Conservation (phyloP, 2,888 invertebrate genomes). For the Lepidocyrtoides sp. region DNA sequence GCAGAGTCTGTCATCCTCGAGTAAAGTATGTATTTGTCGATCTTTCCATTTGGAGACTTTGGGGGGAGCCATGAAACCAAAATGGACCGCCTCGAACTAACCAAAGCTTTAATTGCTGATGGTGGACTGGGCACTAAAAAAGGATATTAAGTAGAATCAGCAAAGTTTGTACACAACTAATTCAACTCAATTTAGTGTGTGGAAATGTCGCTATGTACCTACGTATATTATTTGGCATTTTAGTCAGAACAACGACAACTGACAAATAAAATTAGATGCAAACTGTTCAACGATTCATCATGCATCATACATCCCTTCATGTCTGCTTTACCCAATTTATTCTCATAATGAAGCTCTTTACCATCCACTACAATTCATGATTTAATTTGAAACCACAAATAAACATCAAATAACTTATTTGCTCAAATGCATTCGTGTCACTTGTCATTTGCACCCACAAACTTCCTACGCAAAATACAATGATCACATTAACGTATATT, state of each 20-base stretch:
- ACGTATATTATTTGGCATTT: no score
- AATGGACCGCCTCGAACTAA: conserved; percentile 91
- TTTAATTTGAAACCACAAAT: conserved; percentile 3
- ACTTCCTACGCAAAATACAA: background rate
- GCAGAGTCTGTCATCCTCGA: conserved; percentile 86
- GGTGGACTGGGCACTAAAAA: conserved; percentile 92
- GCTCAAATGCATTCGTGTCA: background rate
- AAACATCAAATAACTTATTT: background rate
- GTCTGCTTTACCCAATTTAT: background rate
- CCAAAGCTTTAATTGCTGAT: conserved; percentile 92
- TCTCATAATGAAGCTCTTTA: background rate
- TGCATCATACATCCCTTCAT: no score
- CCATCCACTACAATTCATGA: background rate
- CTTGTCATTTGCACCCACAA: background rate
- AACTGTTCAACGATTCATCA: no score
- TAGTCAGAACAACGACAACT: conserved; percentile 14
- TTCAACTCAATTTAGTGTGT: no score
- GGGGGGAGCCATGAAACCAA: conserved; percentile 94
- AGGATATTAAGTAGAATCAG: no score
- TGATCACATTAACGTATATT: no score
- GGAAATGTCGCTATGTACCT: no score
- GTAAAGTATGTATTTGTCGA: conserved; percentile 92
- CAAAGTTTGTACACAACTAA: no score
- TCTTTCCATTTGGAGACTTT: conserved; percentile 91
- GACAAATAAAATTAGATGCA: background rate